These are phyloP conservation scores for Dastarcus helophoroides DNA, from an alignment of 2,888 invertebrate genomes.

Conservation along the genomic window DNA sequence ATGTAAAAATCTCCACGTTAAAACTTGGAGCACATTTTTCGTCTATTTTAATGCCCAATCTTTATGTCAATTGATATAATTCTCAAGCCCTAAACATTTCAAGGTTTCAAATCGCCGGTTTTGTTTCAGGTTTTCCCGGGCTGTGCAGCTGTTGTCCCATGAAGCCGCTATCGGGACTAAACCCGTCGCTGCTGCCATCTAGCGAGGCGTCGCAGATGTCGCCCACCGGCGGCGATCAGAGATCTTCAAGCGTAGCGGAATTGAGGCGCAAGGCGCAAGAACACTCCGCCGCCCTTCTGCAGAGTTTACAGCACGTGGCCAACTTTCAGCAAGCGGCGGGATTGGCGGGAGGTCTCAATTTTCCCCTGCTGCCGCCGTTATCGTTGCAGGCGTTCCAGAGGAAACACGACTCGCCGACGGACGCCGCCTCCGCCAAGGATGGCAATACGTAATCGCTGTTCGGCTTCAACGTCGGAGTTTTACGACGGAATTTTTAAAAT, in stretches of 20 bases:
- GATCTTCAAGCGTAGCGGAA: slow-evolving; percentile 83
- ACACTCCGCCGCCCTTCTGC: slow-evolving; percentile 79
- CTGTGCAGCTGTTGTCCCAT: slow-evolving; percentile 73
- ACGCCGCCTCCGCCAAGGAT: too few species aligned
- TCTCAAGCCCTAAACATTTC: too few species aligned
- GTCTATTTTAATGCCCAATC: too few species aligned
- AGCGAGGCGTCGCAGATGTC: slow-evolving; percentile 33
- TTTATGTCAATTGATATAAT: too few species aligned
- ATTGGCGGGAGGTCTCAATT: slow-evolving; percentile 36
- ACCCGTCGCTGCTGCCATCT: slow-evolving; percentile 29
- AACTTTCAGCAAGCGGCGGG: slow-evolving; percentile 50
- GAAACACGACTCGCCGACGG: slow-evolving; percentile 27
- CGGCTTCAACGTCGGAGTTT: too few species aligned
- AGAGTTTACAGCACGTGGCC: slow-evolving; percentile 56
- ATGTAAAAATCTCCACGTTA: too few species aligned
- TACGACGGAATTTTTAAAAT: too few species aligned
- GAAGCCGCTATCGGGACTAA: slow-evolving; percentile 40
- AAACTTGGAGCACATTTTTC: too few species aligned
- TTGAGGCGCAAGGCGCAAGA: slow-evolving; percentile 87
- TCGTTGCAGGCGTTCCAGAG: slow-evolving; percentile 33
- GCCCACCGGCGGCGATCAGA: slow-evolving; percentile 46
- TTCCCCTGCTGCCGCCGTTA: slow-evolving; percentile 41
- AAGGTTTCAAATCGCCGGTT: too few species aligned
- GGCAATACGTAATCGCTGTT: too few species aligned
- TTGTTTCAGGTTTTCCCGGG: slow-evolving; percentile 58